phyloP scores from a whole-genome alignment of 2,797 vertebrate species.

The Scyliorhinus canicula region DNA sequence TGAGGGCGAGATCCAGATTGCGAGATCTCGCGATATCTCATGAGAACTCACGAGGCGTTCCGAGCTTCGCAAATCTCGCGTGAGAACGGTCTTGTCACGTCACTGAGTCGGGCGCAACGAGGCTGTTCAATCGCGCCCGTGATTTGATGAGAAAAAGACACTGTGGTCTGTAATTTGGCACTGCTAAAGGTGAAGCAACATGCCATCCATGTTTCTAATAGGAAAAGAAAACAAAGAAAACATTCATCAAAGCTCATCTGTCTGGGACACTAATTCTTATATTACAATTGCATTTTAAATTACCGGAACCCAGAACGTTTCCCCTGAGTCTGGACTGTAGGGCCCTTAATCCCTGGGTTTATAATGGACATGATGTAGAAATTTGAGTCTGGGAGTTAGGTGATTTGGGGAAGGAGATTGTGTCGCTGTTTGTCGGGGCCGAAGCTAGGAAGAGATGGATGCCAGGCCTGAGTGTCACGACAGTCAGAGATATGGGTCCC shows the following conservation, averaged over 20 bases:
- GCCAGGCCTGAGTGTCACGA: no score
- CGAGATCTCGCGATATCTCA: no score
- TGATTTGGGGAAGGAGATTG: no score
- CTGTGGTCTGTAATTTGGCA: neutral
- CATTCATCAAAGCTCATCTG: neutral
- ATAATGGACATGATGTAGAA: neutral
- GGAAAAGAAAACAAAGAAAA: neutral
- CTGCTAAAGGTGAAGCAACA: neutral
- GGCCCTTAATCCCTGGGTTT: neutral
- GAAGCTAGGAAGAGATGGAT: no score
- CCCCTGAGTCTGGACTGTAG: neutral
- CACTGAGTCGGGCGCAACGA: no score
- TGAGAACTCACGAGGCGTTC: no score
- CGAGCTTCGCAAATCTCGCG: no score
- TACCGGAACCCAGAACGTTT: neutral
- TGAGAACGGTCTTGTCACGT: no score
- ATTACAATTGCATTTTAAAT: neutral
- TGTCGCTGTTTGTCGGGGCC: no score
- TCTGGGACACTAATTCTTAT: neutral
- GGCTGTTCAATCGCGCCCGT: no score
- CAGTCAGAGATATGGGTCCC: no score
- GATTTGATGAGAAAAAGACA: neutral
- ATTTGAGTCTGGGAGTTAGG: neutral
- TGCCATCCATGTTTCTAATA: neutral
- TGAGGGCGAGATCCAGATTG: no score